Percentiles rank a stretch among this genome's conserved stretches.
Evolutionary conservation across 2,797 vertebrate genomes (phyloP).

Genomic region (Hippocampus kuda): DNA sequence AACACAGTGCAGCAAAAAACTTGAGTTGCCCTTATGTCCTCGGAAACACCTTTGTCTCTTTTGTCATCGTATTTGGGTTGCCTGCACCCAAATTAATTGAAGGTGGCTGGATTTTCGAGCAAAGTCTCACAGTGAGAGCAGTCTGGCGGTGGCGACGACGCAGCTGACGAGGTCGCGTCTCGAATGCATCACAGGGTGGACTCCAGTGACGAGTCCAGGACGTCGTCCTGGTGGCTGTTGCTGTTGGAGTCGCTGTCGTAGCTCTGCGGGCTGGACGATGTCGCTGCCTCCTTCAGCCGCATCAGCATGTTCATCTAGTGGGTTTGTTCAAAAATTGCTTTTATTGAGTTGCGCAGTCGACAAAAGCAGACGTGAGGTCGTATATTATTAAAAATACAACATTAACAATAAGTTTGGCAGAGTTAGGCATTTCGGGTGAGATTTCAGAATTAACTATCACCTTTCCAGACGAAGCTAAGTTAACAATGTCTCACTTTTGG

Average conservation of each 20-base stretch:
- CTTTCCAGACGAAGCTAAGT: no score
- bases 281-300: slow-evolving; percentile 94
- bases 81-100: slow-evolving; percentile 69
- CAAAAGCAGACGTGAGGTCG: no score
- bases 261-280: slow-evolving; percentile 93
- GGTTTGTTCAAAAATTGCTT: background rate
- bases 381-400: background rate
- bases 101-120: slow-evolving; percentile 59
- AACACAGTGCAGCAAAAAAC: slow-evolving; percentile 62
- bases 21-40: slow-evolving; percentile 25
- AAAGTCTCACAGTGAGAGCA: slow-evolving; percentile 17
- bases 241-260: slow-evolving; percentile 98
- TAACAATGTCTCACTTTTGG: no score
- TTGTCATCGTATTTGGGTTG: slow-evolving; percentile 52
- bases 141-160: slow-evolving; percentile 2
- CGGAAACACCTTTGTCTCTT: slow-evolving; percentile 32
- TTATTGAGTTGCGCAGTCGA: background rate
- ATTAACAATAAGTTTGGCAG: no score
- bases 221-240: slow-evolving; percentile 92
- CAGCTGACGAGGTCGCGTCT: background rate
- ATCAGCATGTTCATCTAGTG: slow-evolving; percentile 96
- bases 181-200: slow-evolving; percentile 77
- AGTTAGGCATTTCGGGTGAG: no score
- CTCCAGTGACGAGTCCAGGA: slow-evolving; percentile 91
- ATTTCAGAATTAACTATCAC: no score